Evolutionary conservation across 2,113 vertebrate species (phyloP).

Genomic region (Stegostoma tigrinum): DNA sequence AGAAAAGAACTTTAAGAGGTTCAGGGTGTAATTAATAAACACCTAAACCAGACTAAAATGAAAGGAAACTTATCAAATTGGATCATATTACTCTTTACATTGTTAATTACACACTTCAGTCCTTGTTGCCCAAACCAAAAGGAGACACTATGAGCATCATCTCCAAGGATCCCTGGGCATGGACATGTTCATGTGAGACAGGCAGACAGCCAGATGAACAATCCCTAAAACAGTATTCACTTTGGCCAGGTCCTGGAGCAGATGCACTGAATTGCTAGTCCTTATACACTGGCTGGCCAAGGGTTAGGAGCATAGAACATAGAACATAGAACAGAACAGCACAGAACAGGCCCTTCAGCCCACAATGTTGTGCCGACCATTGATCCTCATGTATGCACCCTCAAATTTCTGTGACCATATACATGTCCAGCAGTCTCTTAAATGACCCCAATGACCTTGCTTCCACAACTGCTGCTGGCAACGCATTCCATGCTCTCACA

Average conservation of each 20-base stretch:
- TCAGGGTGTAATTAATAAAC: background rate
- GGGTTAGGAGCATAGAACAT: background rate
- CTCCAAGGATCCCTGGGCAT: background rate
- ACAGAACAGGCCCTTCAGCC: too few species aligned
- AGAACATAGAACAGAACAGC: too few species aligned
- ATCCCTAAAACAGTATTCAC: background rate
- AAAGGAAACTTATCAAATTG: background rate
- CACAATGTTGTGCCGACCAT: too few species aligned
- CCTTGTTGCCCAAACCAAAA: background rate
- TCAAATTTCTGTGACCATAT: too few species aligned
- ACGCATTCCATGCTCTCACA: too few species aligned
- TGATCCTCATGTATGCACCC: too few species aligned
- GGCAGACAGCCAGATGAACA: background rate
- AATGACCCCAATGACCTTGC: too few species aligned
- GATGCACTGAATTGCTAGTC: background rate
- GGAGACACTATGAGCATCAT: background rate
- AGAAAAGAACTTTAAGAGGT: background rate
- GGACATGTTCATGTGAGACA: background rate
- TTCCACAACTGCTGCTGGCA: too few species aligned
- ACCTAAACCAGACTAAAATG: background rate
- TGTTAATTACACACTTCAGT: background rate
- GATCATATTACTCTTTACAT: background rate
- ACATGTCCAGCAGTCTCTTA: too few species aligned
- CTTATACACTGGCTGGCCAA: background rate
- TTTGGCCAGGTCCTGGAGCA: background rate